Evolutionary conservation across 2,888 invertebrate species (phyloP), one percentile per base, ranked within the genome.

Genomic region (Labia minor): DNA sequence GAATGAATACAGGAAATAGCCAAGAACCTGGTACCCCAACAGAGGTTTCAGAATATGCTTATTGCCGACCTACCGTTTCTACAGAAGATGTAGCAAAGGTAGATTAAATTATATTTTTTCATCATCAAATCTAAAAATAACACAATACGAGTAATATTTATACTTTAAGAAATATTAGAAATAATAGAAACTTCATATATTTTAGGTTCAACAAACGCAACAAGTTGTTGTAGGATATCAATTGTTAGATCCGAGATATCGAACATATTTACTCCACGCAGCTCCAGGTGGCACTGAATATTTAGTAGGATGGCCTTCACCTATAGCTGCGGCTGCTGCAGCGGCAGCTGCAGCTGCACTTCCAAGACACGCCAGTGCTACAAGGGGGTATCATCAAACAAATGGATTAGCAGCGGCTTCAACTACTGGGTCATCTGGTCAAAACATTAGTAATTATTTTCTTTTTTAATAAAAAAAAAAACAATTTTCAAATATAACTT

Each of bases 51-150:
- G 73, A 76, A 6, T 74, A 76, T 61, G 78, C 83, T 0, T 89
- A 88, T 74, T 88, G 87, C 72, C 82, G 91, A 68, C 88, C 91
- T 0, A 89, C 91, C 0, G 81, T 90, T 1, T 91, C 91, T 3
- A 91, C 90, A 61, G 92, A 92, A 78, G 90, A 92, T 69, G 79
- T 81, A 70, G 80, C 78, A 11, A 72, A 73, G 69, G 73, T 70
- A 65, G 67, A 49, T 19, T 37, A 1, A n/a, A 1, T 61, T 65
- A 19, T 11, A 37, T 19, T 37, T 49, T 8, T 49, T n/a, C n/a
- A n/a, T n/a, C n/a, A n/a, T n/a, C n/a, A n/a, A n/a, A n/a, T n/a
- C n/a, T n/a, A n/a, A n/a, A n/a, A n/a, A n/a, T n/a, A n/a, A n/a
- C n/a, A n/a, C n/a, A n/a, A n/a, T n/a, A n/a, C n/a, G n/a, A n/a